Evolutionary conservation across 2,797 vertebrate species (phyloP).

Genomic region (Gouania willdenowi): DNA sequence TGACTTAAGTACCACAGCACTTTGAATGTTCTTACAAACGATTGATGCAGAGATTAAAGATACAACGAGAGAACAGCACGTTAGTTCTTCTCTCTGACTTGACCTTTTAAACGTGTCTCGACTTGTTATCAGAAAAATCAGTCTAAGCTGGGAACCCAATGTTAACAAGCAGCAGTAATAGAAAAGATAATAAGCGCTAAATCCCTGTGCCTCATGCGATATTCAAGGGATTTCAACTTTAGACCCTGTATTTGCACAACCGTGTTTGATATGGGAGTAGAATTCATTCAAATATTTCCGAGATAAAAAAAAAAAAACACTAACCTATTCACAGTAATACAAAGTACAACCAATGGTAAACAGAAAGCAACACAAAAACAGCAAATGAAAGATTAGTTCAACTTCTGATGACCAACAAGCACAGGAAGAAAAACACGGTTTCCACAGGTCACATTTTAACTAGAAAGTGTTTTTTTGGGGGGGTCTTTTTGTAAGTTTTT

Average conservation of each 20-base stretch:
- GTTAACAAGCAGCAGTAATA: constrained; percentile 1
- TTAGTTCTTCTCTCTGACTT: background rate
- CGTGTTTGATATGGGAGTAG: constrained; percentile 2
- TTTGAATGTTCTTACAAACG: background rate
- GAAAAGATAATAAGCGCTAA: constrained; percentile 14
- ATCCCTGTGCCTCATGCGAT: background rate
- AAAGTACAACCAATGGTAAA: too few species aligned
- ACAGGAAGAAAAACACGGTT: too few species aligned
- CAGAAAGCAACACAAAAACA: too few species aligned
- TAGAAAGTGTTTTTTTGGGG: too few species aligned
- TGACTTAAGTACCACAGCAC: background rate
- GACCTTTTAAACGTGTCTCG: constrained; percentile 13
- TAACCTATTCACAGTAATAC: too few species aligned
- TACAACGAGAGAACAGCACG: background rate
- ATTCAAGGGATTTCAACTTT: too few species aligned
- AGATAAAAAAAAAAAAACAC: too few species aligned
- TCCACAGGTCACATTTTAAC: too few species aligned
- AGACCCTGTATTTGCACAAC: constrained; percentile 13
- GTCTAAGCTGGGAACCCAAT: constrained; percentile 2
- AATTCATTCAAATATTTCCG: too few species aligned
- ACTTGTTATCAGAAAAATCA: constrained; percentile 18
- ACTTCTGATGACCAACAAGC: too few species aligned
- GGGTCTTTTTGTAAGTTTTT: too few species aligned
- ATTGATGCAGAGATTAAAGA: constrained; percentile 9
- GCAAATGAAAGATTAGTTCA: too few species aligned